Percentiles rank a stretch among this genome's conserved stretches.
Conservation (phyloP, 2,888 invertebrate species). For the Ctena decussata region DNA sequence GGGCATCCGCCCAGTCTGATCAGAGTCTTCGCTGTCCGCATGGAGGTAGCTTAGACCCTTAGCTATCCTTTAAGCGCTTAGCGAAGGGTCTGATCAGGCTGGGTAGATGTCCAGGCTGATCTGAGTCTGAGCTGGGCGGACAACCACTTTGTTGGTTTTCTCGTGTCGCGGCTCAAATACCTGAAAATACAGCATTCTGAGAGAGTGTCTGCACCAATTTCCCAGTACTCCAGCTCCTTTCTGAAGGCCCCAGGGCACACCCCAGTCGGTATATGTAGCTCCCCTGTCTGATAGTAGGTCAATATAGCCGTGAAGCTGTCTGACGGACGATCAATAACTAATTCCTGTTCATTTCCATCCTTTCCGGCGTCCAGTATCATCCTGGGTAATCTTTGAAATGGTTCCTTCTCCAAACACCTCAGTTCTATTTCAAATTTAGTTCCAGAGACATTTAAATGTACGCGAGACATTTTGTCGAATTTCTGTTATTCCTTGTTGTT, state of each 20-base stretch:
- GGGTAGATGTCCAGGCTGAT: no score
- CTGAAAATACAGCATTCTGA: constrained; percentile 49
- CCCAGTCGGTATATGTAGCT: constrained; percentile 52
- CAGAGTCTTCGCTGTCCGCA: no score
- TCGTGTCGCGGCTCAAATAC: no score
- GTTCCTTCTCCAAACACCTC: neutral
- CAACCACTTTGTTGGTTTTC: no score
- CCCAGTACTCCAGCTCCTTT: constrained; percentile 52
- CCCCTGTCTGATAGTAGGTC: constrained; percentile 49
- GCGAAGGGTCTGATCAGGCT: no score
- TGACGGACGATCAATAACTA: constrained; percentile 45
- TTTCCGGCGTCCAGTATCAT: neutral
- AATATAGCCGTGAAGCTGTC: constrained; percentile 50
- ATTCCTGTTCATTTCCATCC: neutral
- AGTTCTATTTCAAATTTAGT: neutral
- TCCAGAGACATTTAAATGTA: neutral
- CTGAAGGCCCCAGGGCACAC: constrained; percentile 49
- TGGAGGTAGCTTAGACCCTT: no score
- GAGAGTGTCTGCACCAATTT: constrained; percentile 22
- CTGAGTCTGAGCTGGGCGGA: no score
- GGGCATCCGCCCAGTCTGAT: no score
- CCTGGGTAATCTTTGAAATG: neutral
- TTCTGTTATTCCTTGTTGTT: no score
- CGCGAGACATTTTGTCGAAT: neutral
- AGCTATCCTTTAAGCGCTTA: no score